Percentiles rank a stretch among this genome's conserved stretches.
Evolutionary conservation across 2,113 vertebrate species (phyloP).

Genomic region (Maccullochella peelii): DNA sequence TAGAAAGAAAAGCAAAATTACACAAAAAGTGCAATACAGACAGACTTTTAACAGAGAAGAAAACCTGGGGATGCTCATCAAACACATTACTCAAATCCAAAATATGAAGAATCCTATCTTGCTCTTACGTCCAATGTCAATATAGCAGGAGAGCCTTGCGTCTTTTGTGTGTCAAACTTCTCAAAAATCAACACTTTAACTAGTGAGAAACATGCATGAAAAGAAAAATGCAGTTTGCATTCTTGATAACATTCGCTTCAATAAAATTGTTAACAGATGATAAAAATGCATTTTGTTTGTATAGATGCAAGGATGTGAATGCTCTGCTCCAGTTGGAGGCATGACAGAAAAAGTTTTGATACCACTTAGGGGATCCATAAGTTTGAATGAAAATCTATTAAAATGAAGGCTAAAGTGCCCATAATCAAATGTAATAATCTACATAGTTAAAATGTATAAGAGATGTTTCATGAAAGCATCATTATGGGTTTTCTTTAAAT

Average conservation of each 20-base stretch:
- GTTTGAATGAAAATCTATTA: background rate
- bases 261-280: background rate
- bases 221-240: background rate
- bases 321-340: too few species aligned
- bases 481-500: background rate
- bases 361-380: too few species aligned
- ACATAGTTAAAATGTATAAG: background rate
- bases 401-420: background rate
- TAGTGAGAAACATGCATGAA: background rate
- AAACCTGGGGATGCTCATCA: background rate
- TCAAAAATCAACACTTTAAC: background rate
- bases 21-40: background rate
- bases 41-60: background rate
- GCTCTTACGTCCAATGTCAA: background rate
- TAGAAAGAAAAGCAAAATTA: background rate
- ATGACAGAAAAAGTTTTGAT: too few species aligned
- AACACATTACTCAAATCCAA: background rate
- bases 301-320: too few species aligned
- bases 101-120: background rate
- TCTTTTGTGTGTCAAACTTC: background rate
- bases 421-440: background rate
- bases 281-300: background rate
- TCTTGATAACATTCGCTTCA: background rate
- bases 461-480: background rate
- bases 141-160: background rate